A percentile compares a stretch with the other conserved stretches of the same genome.
phyloP scores from a whole-genome alignment of 2,888 invertebrate genomes.

The Trichopria drosophilae region DNA sequence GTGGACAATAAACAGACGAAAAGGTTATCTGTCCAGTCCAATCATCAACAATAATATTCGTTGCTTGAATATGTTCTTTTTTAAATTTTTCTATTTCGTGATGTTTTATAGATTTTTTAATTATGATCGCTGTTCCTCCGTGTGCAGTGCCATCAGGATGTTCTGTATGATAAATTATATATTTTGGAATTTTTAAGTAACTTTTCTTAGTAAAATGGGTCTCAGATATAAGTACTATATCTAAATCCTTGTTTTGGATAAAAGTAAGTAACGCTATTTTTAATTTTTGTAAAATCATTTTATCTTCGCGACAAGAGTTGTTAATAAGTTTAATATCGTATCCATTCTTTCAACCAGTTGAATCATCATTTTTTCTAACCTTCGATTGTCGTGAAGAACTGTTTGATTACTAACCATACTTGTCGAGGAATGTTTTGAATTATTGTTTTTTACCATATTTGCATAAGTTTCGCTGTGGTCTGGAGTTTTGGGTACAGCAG shows the following conservation, averaged over 20 bases:
- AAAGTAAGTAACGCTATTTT: slow-evolving; percentile 10
- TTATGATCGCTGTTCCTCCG: slow-evolving; percentile 20
- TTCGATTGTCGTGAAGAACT: not conserved
- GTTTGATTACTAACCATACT: not conserved
- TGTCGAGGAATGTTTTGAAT: not conserved
- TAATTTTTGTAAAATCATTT: not conserved
- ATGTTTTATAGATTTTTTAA: too few relatives aligned
- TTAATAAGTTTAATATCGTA: too few relatives aligned
- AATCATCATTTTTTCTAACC: too few relatives aligned
- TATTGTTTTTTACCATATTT: not conserved
- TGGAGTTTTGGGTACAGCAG: too few relatives aligned
- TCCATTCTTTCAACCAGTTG: too few relatives aligned
- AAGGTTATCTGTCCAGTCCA: slow-evolving; percentile 13
- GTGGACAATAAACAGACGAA: slow-evolving; percentile 19
- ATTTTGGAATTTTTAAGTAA: slow-evolving; percentile 7
- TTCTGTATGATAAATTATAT: slow-evolving; percentile 18
- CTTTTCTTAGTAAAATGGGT: slow-evolving; percentile 16
- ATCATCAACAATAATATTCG: not conserved
- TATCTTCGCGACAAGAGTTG: too few relatives aligned
- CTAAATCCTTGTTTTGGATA: slow-evolving; percentile 4
- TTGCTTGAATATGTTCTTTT: not conserved
- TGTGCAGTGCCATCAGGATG: slow-evolving; percentile 20
- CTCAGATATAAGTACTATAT: slow-evolving; percentile 16
- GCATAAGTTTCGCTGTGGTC: too few relatives aligned
- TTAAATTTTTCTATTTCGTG: not conserved